Base-by-base conservation (phyloP, 2,888 invertebrate genomes). In the Scaptomyza tumidula region DNA sequence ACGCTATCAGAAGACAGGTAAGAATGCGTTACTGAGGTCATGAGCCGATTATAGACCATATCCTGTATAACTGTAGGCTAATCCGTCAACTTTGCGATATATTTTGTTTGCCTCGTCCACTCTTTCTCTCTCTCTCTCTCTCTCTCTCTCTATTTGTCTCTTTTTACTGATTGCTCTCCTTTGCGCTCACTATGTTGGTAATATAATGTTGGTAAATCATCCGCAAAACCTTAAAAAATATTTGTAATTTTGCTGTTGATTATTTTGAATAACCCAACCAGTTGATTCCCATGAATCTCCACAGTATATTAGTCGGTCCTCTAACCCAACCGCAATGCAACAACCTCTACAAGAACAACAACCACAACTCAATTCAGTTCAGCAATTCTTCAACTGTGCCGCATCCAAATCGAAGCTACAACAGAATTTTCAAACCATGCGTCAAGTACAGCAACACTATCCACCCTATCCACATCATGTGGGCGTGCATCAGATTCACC, bases 1-100 rank as follows among this genome's bases (percentile, higher is more conserved):
- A 29, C 93, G 93, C 60, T 90, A 94, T 37, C 93, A 93, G 0
- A 93, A 93, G 14, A 93, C 93, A 78, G 93, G 92, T 70, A 91
- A 93, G 80, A 19, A 1, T 2, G 24, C 3, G 24, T 39, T 11
- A 45, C 19, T n/a, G 27, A 31, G 7, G 11, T 16, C 9, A 10
- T 14, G 0, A 45, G 1, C 3, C 13, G 11, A 1, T 16, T 10
- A n/a, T 46, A 10, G 44, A 45, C 16, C 9, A 14, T 16, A 29
- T 11, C 24, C 43, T 41, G 48, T 31, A 49, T 19, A 58, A 66
- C 41, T 45, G 89, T 88, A 88, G 89, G 89, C 83, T 88, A 83
- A 83, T 74, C 62, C 62, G 71, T 66, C 49, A 54, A 70, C 52
- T 67, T 77, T 77, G 70, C 66, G 70, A 61, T 19, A 50, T 58